phyloP scores from a whole-genome alignment of 2,797 vertebrate species.

The Hemibagrus guttatus region DNA sequence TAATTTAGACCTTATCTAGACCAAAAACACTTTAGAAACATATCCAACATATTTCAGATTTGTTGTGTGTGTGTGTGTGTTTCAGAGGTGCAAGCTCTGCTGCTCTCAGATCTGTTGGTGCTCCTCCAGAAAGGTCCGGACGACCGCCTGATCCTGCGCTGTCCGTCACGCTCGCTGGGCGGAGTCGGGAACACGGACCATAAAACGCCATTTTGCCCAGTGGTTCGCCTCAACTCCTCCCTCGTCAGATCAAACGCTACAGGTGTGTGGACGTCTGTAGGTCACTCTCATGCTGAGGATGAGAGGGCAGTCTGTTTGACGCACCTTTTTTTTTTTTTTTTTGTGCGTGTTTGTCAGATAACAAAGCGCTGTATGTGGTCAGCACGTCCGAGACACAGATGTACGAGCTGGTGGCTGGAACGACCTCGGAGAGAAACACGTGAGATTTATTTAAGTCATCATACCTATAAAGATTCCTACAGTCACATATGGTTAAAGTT shows the following conservation, averaged over 20 bases:
- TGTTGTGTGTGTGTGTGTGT: constrained; percentile 15
- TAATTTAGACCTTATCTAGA: not conserved
- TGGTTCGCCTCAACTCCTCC: constrained; percentile 74
- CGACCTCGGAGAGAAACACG: constrained; percentile 87
- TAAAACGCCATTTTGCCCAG: constrained; percentile 75
- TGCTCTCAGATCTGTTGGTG: constrained; percentile 88
- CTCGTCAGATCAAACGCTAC: constrained; percentile 77
- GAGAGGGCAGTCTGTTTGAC: not conserved
- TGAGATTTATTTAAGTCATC: constrained; percentile 59
- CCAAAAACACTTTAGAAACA: not conserved
- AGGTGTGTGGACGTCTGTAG: constrained; percentile 56
- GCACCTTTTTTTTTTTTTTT: not conserved
- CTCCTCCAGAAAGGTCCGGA: constrained; percentile 86
- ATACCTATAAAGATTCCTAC: too few species aligned
- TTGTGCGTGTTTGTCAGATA: constrained; percentile 72
- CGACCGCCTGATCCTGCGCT: constrained; percentile 86
- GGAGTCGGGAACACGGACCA: constrained; percentile 67
- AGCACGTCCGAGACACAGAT: constrained; percentile 94
- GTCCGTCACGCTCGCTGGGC: constrained; percentile 81
- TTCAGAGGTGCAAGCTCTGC: constrained; percentile 87
- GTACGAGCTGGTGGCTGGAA: constrained; percentile 89
- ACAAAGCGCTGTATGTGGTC: constrained; percentile 91
- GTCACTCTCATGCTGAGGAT: not conserved
- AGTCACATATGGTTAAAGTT: not conserved
- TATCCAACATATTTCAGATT: not conserved